Evolutionary conservation across 2,888 invertebrate genomes (phyloP).

Genomic region (Eucera pruinosa): DNA sequence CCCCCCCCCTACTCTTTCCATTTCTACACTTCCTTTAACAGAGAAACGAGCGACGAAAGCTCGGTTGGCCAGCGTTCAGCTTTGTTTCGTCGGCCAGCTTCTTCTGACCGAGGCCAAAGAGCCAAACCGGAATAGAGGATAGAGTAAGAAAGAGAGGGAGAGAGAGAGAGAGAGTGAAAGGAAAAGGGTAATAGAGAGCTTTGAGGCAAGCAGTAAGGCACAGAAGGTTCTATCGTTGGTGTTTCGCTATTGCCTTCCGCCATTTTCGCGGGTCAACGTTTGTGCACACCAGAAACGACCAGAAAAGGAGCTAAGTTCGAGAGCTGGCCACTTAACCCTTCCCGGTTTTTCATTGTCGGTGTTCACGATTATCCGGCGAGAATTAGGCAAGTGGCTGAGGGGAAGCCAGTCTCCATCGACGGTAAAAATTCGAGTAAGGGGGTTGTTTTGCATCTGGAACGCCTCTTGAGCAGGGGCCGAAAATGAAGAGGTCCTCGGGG

Average conservation of each 20-base stretch:
- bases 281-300: slow-evolving; percentile 8
- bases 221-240: slow-evolving; percentile 8
- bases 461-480: slow-evolving; percentile 2
- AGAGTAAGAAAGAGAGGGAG: neutral
- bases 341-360: slow-evolving; percentile 35
- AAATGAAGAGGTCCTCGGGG: slow-evolving; percentile 28
- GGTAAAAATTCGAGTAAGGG: slow-evolving; percentile 8
- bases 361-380: slow-evolving; percentile 36
- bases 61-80: neutral
- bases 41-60: slow-evolving; percentile 12
- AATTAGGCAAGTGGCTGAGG: slow-evolving; percentile 41
- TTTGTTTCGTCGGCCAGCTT: slow-evolving; percentile 31
- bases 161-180: too few species aligned
- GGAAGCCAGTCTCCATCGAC: slow-evolving; percentile 22
- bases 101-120: neutral
- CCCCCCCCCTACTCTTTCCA: neutral
- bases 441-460: slow-evolving; percentile 22
- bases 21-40: neutral
- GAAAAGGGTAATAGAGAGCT: neutral
- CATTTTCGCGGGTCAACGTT: slow-evolving; percentile 39
- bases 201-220: neutral
- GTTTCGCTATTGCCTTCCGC: slow-evolving; percentile 27
- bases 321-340: slow-evolving; percentile 37
- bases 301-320: slow-evolving; percentile 2
- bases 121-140: neutral